Conservation (phyloP, 2,113 vertebrate species). For the Sitta europaea region DNA sequence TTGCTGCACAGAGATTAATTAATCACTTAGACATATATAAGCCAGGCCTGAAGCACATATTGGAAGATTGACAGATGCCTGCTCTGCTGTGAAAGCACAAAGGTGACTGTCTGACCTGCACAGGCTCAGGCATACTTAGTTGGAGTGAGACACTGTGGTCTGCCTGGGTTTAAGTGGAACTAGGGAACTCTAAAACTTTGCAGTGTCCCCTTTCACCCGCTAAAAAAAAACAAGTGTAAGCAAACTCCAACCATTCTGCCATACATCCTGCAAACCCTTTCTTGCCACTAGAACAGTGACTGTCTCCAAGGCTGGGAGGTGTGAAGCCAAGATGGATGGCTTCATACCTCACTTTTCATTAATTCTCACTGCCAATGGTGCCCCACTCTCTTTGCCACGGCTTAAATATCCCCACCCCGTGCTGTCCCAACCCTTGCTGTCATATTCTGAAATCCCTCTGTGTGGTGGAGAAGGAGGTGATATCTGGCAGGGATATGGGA, state of each 20-base stretch:
- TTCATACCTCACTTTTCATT: background rate
- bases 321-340: background rate
- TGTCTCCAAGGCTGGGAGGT: background rate
- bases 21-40: constrained; percentile 14
- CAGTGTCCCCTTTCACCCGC: accelerated
- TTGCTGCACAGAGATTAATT: constrained; percentile 61
- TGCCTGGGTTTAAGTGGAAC: background rate
- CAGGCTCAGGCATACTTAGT: background rate
- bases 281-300: background rate
- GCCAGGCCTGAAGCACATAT: background rate
- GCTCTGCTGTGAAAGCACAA: background rate
- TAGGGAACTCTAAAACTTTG: accelerated
- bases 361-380: accelerated
- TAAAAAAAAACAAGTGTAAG: background rate
- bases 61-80: constrained; percentile 1
- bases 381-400: background rate
- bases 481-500: background rate
- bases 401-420: accelerated
- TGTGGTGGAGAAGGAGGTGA: background rate
- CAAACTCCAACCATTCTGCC: background rate
- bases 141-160: background rate
- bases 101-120: background rate
- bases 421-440: background rate
- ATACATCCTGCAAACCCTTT: background rate
- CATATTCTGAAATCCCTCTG: background rate